Evolutionary conservation across 2,888 invertebrate genomes (phyloP), one percentile per base, ranked within the genome.

Genomic region (Pseudoips prasinana): DNA sequence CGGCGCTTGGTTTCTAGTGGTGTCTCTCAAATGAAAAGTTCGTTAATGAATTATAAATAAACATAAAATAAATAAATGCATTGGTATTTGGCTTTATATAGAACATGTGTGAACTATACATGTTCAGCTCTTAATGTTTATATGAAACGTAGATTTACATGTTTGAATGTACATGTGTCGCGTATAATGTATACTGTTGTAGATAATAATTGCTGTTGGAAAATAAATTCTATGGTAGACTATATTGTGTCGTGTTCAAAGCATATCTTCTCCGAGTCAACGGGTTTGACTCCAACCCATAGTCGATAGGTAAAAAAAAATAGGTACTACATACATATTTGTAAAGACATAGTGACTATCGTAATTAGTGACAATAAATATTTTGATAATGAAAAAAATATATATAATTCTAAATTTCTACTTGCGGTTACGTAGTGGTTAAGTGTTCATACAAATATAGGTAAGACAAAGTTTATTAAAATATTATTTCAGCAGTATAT

Each of bases 31-130:
- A 53, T 39, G 50, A 48, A 50, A 55, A 38, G 40, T 58, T 58
- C 39, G 53, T 45, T 53, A 48, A 53, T 46, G 46, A 58, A 57
- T 58, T 82, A 84, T 83, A 78, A 80, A 79, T 83, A 82, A 83
- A 81, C 81, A 71, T 62, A 73, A 55, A 73, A 73, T 37, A 55
- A 73, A 73, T 37, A 81, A 78, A 89, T 89, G 89, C 89, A 89
- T 89, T 89, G 89, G 89, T 89, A 89, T 81, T 86, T 87, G 89
- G 89, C 89, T 89, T 89, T 89, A 89, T 86, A 74, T 59, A 73
- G 82, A 81, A 83, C 86, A 82, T 85, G 81, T 71, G 71, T 74
- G 71, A 51, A 50, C 47, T 68, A 69, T 71, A 66, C 78, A 78
- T 86, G 86, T 87, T 87, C 86, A 76, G 74, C 76, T 80, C 74